Percentiles rank a stretch among this genome's conserved stretches.
Evolutionary conservation across 2,888 invertebrate genomes (phyloP).

Genomic region (Drosophila testacea): DNA sequence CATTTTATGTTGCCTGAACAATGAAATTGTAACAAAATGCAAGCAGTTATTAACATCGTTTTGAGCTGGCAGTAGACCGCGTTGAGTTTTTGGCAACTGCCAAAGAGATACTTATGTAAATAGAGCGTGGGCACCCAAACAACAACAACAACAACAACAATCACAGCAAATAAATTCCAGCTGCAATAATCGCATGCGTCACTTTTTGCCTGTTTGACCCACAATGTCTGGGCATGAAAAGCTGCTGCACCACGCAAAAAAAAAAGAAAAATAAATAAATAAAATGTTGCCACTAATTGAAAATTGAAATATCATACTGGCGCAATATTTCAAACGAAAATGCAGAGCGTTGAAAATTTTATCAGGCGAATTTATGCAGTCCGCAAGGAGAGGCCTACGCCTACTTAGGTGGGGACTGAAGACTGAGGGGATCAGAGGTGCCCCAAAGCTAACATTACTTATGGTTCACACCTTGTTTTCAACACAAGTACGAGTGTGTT

Average conservation of each 20-base stretch:
- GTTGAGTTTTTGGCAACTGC: slow-evolving; percentile 32
- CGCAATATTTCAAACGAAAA: slow-evolving; percentile 64
- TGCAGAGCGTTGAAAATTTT: slow-evolving; percentile 63
- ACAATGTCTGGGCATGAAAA: slow-evolving; percentile 54
- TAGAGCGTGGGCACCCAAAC: slow-evolving; percentile 41
- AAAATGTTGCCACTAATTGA: slow-evolving; percentile 64
- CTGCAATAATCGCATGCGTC: slow-evolving; percentile 62
- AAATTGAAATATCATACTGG: slow-evolving; percentile 75
- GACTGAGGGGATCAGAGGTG: slow-evolving; percentile 8
- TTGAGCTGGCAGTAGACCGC: slow-evolving; percentile 15
- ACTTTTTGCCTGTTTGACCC: slow-evolving; percentile 69
- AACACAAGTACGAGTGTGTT: slow-evolving; percentile 18
- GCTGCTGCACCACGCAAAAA: slow-evolving; percentile 49
- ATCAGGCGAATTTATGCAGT: slow-evolving; percentile 67
- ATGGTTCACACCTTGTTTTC: slow-evolving; percentile 70
- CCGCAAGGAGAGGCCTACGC: slow-evolving; percentile 49
- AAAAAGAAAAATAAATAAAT: background rate
- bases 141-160: slow-evolving; percentile 9
- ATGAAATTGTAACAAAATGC: slow-evolving; percentile 36
- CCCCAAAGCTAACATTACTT: slow-evolving; percentile 26
- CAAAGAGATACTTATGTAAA: slow-evolving; percentile 22
- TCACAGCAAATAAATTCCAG: slow-evolving; percentile 31
- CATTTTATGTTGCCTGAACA: slow-evolving; percentile 1
- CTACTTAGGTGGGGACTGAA: slow-evolving; percentile 36
- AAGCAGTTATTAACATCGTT: slow-evolving; percentile 40